Conservation (phyloP, 2,888 invertebrate species). For the Coelopa pilipes region DNA sequence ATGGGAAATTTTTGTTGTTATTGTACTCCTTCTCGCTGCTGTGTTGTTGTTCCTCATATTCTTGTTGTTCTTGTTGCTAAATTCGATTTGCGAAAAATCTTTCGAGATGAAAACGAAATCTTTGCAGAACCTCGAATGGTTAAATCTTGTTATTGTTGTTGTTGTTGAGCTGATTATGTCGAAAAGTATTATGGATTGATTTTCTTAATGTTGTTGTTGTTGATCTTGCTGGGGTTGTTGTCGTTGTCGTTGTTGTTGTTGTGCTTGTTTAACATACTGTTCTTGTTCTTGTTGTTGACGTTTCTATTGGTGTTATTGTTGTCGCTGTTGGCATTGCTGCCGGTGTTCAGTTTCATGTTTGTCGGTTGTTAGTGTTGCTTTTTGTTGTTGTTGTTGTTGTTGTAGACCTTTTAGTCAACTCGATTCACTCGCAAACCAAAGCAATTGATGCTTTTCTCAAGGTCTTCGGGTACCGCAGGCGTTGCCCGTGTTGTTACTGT, state of each 20-base stretch:
- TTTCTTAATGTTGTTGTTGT: neutral
- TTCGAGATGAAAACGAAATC: neutral
- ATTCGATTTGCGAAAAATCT: neutral
- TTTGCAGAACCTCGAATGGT: neutral
- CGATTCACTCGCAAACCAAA: too few species aligned
- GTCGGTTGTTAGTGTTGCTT: constrained; percentile 11
- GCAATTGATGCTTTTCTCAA: neutral
- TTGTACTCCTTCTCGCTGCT: too few species aligned
- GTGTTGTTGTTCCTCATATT: too few species aligned
- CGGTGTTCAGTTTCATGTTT: neutral
- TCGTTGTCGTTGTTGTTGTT: neutral
- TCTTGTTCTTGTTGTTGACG: neutral
- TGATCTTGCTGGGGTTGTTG: neutral
- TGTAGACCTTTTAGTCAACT: too few species aligned
- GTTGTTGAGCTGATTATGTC: too few species aligned
- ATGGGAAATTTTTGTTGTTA: too few species aligned
- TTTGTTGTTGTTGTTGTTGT: constrained; percentile 16
- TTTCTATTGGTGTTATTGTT: neutral
- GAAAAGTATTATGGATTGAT: too few species aligned
- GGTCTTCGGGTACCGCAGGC: neutral
- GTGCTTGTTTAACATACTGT: neutral
- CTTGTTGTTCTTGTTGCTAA: neutral
- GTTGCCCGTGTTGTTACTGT: neutral
- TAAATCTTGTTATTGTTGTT: neutral
- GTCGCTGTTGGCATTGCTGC: neutral